Base-by-base conservation (phyloP, 1,140 invertebrate genomes). In the Aphaenogaster floridana region DNA sequence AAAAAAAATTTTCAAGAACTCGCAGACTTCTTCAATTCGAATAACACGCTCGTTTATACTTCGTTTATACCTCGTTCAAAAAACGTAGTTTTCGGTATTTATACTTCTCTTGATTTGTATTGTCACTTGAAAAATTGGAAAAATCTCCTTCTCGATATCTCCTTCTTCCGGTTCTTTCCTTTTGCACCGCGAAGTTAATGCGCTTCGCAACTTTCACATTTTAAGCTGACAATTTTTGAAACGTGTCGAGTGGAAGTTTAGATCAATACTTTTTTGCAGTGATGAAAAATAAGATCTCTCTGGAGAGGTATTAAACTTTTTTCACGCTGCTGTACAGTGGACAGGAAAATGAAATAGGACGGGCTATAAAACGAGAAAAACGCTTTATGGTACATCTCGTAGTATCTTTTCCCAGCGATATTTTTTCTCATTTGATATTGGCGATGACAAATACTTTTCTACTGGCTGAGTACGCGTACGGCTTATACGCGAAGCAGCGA, bases 201-300 rank as follows among this genome's bases (percentile, higher is more conserved):
- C 80, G 80, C 69, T 76, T 39, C 54, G 57, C 54, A 84, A 84
- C 54, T 74, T 76, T 50, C 39, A n/a, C 48, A 84, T 61, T 76
- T 83, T 74, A 83, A 74, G 54, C 52, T 76, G 80, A 76, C 69
- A 84, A 84, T 84, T 84, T 84, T 84, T 76, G 54, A 74, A 84
- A 84, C 54, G 45, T 45, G 69, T n/a, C 21, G 78, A 76, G 54
- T 61, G 17, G 80, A 76, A 84, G 42, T 74, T 76, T 76, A 84
- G 80, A 74, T 84, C 80, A 63, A 84, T 84, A 84, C 80, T 84
- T 74, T 84, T 74, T 76, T 52, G 13, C 69, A 84, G 48, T 76
- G 68, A 83, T 83, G 80, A 84, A 84, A 84, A 84, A 84, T 84
- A 74, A 84, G 80, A 84, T 84, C 80, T 84, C 80, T 39, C 69